phyloP scores from a whole-genome alignment of 2,797 vertebrate species.

The Fratercula arctica region DNA sequence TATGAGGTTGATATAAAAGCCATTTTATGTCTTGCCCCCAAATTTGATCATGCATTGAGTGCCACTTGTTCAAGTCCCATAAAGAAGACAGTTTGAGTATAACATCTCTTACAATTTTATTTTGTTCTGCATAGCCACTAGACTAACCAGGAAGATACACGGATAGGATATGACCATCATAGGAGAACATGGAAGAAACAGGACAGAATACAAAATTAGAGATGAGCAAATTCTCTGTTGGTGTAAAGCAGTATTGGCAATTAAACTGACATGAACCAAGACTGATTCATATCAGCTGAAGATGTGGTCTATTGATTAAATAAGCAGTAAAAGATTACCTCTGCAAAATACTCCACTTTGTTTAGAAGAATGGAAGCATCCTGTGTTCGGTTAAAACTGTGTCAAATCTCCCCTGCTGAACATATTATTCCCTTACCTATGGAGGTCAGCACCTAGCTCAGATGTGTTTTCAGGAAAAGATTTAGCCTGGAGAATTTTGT shows the following conservation, averaged over 20 bases:
- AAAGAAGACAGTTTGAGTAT: neutral
- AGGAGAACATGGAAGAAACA: neutral
- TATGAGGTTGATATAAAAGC: neutral
- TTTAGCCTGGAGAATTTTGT: neutral
- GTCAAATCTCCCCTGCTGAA: neutral
- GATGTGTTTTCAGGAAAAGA: neutral
- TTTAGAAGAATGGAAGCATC: neutral
- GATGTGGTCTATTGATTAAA: neutral
- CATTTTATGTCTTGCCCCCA: neutral
- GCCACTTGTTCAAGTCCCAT: neutral
- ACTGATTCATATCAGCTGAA: neutral
- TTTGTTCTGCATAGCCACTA: neutral
- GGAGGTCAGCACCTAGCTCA: neutral
- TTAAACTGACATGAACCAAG: neutral
- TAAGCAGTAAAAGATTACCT: neutral
- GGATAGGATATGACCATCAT: neutral
- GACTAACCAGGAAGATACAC: neutral
- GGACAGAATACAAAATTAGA: neutral
- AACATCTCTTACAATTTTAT: neutral
- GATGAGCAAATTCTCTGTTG: neutral
- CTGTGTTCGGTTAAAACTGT: neutral
- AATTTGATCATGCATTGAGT: neutral
- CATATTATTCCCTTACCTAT: neutral
- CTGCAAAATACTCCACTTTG: neutral
- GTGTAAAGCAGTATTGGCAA: neutral